Percentiles rank a stretch among this genome's conserved stretches.
phyloP scores from a whole-genome alignment of 2,797 vertebrate genomes.

The Psittacula derbiana region DNA sequence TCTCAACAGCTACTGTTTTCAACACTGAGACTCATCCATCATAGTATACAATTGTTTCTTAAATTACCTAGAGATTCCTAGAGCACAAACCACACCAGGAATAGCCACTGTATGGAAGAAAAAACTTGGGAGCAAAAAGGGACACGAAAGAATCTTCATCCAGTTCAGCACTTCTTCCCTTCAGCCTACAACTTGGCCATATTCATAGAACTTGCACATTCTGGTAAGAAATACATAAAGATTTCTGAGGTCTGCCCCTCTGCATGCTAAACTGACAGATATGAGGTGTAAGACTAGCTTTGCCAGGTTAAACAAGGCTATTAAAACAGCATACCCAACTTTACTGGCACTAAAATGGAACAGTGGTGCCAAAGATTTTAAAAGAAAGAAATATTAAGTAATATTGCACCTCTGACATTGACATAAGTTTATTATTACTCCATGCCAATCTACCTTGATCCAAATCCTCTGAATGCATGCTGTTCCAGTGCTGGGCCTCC shows the following conservation, averaged over 20 bases:
- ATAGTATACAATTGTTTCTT: not conserved
- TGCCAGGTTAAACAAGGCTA: conserved; percentile 65
- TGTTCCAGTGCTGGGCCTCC: not conserved
- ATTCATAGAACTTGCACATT: not conserved
- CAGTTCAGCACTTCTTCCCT: not conserved
- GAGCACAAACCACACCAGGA: not conserved
- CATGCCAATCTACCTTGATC: conserved; percentile 58
- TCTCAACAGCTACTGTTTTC: conserved; percentile 22
- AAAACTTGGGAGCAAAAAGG: not conserved
- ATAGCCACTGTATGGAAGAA: not conserved
- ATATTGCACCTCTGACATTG: conserved; percentile 61
- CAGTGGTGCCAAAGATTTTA: conserved; percentile 53
- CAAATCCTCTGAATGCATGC: conserved; percentile 44
- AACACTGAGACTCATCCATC: not conserved
- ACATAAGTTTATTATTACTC: conserved; percentile 67
- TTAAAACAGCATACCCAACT: conserved; percentile 64
- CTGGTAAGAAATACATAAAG: conserved; percentile 27
- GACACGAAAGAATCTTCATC: not conserved
- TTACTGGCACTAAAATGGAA: conserved; percentile 65
- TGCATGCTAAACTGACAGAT: conserved; percentile 59
- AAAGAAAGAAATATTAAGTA: conserved; percentile 72
- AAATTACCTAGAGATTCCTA: not conserved
- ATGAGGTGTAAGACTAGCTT: conserved; percentile 61
- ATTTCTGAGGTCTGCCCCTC: conserved; percentile 45
- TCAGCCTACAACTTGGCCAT: not conserved